Base-by-base conservation (phyloP, 1,140 invertebrate species). In the Marisa cornuarietis region DNA sequence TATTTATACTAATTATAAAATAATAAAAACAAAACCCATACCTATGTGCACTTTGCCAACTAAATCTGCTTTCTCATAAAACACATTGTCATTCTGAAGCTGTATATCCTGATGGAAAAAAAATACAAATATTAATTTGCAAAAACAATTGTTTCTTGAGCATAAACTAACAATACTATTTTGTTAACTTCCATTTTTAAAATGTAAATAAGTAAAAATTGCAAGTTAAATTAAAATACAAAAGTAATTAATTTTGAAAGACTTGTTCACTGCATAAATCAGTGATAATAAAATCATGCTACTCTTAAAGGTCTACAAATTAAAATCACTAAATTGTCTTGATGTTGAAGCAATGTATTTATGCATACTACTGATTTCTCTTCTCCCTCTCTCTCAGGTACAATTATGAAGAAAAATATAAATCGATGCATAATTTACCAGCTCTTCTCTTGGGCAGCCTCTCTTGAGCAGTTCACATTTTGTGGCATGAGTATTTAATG, bases 361-460 rank as follows among this genome's bases (percentile, higher is more conserved):
- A 42, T 42, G 31, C 31, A 42, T 6, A 1, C 31, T 42, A 42
- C 31, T 42, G 6, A 42, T 42, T 42, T 2, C 31, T 42, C 31
- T 6, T 42, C 31, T 42, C 31, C 2, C 31, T 42, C 31, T 42
- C 31, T 42, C 31, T 42, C 31, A 2, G 31, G 31, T 42, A 42
- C 31, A 42, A 6, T 42, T 42, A 42, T 42, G 31, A 42, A 42
- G 3, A 42, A 42, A 42, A 72, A 14, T 22, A n/a, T n/a, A 31
- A 52, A 9, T 52, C 42, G 65, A 51, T 66, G 62, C 51, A 14
- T 76, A 14, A 75, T 79, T 80, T 66, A 85, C 85, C 80, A 83
- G 42, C 49, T 84, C 81, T 69, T 85, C 81, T 71, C 71, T 80
- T 20, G 61, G 81, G 58, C 74, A 81, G 20, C 85, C 85, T 24